Evolutionary conservation across 2,113 vertebrate species (phyloP).

Genomic region (Chamaetylas fuelleborni): DNA sequence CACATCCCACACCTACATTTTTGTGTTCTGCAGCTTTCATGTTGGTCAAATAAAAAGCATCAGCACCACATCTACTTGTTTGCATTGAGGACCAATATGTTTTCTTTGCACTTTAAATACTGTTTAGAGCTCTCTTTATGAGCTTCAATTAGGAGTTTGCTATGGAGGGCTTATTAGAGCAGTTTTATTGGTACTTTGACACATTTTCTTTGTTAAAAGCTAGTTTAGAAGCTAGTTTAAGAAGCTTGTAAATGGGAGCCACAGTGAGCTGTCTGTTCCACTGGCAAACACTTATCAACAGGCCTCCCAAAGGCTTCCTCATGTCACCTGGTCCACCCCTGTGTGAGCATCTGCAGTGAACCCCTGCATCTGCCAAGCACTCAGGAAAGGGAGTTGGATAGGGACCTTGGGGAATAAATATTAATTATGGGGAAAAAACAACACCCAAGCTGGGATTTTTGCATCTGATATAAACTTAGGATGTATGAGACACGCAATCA

Average conservation of each 20-base stretch:
- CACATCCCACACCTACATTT: constrained; percentile 4
- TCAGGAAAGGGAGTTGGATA: not conserved
- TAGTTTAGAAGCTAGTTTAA: constrained; percentile 73
- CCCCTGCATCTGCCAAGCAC: not conserved
- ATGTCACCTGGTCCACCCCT: not conserved
- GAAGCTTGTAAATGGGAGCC: constrained; percentile 72
- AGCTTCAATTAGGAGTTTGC: constrained; percentile 69
- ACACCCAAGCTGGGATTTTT: not conserved
- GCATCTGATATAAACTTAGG: not conserved
- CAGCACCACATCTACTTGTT: constrained; percentile 10
- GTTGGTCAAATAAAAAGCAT: constrained; percentile 47
- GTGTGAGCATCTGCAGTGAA: not conserved
- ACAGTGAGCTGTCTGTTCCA: constrained; percentile 50
- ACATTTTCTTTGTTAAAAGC: constrained; percentile 77
- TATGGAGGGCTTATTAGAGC: constrained; percentile 71
- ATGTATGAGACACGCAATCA: not conserved
- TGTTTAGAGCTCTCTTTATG: constrained; percentile 67
- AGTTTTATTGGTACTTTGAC: constrained; percentile 74
- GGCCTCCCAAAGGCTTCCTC: constrained; percentile 31
- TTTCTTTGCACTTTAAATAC: constrained; percentile 59
- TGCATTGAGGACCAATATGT: constrained; percentile 38
- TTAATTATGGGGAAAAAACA: not conserved
- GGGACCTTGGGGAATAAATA: not conserved
- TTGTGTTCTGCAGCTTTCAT: constrained; percentile 6
- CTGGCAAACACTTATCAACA: constrained; percentile 31